Conservation (phyloP, 2,113 vertebrate genomes). For the Oceanodroma tethys region DNA sequence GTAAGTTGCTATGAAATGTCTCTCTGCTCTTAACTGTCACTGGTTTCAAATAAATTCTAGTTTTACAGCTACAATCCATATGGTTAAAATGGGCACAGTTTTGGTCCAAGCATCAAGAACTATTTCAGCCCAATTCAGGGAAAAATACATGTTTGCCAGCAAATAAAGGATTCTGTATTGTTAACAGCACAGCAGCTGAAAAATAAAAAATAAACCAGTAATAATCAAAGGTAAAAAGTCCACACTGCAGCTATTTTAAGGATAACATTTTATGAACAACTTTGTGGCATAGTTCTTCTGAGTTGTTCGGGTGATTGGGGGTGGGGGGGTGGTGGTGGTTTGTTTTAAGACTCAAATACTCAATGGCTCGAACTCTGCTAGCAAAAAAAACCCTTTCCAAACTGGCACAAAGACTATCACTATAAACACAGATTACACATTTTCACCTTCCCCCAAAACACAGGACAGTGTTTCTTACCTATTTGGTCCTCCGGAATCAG, state of each 20-base stretch:
- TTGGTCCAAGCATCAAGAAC: background rate
- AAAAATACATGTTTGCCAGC: background rate
- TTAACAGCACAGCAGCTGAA: background rate
- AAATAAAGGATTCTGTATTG: background rate
- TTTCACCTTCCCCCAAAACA: background rate
- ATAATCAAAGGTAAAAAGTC: background rate
- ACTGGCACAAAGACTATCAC: background rate
- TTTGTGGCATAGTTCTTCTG: rapidly evolving
- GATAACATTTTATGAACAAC: background rate
- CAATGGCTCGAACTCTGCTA: background rate
- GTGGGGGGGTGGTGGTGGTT: rapidly evolving
- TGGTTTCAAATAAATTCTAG: background rate
- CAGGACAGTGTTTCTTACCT: constrained; percentile 74
- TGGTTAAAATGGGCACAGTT: background rate
- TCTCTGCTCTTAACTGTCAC: background rate
- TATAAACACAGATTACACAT: background rate
- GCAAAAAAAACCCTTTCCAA: background rate
- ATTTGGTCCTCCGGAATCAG: constrained; percentile 95
- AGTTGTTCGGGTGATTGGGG: background rate
- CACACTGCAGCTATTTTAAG: background rate
- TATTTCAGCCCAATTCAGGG: background rate
- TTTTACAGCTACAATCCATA: background rate
- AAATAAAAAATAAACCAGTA: background rate
- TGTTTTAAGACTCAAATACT: background rate
- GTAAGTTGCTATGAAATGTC: background rate